Evolutionary conservation across 1,140 invertebrate genomes (phyloP).

Genomic region (Zophobas atratus): DNA sequence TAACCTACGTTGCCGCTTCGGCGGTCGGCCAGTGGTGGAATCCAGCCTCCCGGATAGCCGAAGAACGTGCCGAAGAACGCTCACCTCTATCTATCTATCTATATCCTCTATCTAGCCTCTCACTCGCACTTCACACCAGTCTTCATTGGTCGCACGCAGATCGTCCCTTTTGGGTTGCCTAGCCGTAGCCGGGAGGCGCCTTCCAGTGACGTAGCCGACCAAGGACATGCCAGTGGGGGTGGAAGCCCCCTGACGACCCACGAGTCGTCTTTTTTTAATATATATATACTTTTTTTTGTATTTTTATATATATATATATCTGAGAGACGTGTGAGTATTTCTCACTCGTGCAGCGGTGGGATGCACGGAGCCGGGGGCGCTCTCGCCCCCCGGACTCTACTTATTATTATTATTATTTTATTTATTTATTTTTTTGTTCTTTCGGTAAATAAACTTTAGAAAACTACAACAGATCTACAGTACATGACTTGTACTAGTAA

Average conservation of each 20-base stretch:
- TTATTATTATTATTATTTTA: too few relatives aligned
- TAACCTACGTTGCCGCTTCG: slow-evolving; percentile 50
- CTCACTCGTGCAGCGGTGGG: slow-evolving; percentile 40
- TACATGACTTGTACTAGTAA: slow-evolving; percentile 57
- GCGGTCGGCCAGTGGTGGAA: slow-evolving; percentile 51
- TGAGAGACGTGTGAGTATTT: slow-evolving; percentile 42
- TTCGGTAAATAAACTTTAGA: slow-evolving; percentile 52
- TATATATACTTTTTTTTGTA: too few relatives aligned
- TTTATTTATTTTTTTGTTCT: slow-evolving; percentile 31
- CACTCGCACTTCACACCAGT: slow-evolving; percentile 27
- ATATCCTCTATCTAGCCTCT: neutral
- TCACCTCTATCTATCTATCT: too few relatives aligned
- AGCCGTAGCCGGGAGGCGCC: slow-evolving; percentile 33
- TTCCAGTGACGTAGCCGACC: slow-evolving; percentile 45
- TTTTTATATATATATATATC: neutral
- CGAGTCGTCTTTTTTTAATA: neutral
- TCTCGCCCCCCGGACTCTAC: too few relatives aligned
- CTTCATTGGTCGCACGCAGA: neutral
- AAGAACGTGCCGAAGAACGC: slow-evolving; percentile 7
- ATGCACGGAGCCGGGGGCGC: neutral
- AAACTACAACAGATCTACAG: slow-evolving; percentile 52
- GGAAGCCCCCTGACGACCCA: neutral
- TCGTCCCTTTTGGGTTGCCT: slow-evolving; percentile 14
- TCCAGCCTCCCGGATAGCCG: slow-evolving; percentile 33
- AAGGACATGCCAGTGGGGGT: slow-evolving; percentile 25